These are phyloP conservation scores for Scelioninae gen. 2 DNA, from an alignment of 2,888 invertebrate genomes.

Conservation along the genomic window DNA sequence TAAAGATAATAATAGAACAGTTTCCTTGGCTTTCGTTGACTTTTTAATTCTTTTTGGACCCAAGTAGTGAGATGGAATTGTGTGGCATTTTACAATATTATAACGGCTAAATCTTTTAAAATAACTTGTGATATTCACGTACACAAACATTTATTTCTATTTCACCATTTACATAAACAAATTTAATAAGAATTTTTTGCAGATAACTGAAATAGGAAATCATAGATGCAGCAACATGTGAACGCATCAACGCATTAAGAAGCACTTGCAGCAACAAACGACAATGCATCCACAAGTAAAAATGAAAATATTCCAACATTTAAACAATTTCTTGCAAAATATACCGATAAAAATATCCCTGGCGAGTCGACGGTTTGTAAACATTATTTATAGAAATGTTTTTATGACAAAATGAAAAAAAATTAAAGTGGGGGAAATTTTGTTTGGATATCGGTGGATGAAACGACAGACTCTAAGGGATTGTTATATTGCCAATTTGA, in stretches of 20 bases:
- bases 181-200: constrained; percentile 5
- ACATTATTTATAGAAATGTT: constrained; percentile 51
- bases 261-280: neutral
- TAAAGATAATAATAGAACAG: too few species aligned
- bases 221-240: constrained; percentile 9
- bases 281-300: neutral
- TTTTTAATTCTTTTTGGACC: too few species aligned
- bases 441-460: constrained; percentile 61
- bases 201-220: constrained; percentile 16
- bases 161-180: too few species aligned
- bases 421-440: constrained; percentile 49
- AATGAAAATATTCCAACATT: constrained; percentile 1
- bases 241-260: constrained; percentile 9
- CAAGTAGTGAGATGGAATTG: too few species aligned
- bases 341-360: constrained; percentile 34
- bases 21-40: too few species aligned
- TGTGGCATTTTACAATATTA: too few species aligned
- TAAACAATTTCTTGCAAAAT: constrained; percentile 11
- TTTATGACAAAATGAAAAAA: constrained; percentile 33
- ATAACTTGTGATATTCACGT: too few species aligned
- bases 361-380: constrained; percentile 57
- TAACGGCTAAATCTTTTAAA: too few species aligned
- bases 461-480: constrained; percentile 40
- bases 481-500: constrained; percentile 49
- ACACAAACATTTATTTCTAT: too few species aligned